Percentiles rank a stretch among this genome's conserved stretches.
These are phyloP conservation scores for Drosophila grimshawi DNA, from an alignment of 1,140 invertebrate species.

Conservation along the genomic window DNA sequence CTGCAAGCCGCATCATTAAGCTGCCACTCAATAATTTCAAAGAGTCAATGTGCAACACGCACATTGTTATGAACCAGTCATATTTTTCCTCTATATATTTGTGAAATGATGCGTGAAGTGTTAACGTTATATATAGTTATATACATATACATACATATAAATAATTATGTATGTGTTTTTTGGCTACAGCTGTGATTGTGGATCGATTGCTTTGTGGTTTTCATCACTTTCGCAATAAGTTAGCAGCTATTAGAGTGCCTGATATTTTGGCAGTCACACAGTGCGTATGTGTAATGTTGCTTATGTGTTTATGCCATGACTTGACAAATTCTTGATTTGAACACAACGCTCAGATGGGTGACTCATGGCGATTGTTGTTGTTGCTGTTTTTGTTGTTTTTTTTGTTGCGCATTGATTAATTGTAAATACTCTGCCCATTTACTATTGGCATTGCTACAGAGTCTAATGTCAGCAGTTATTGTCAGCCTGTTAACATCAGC, in stretches of 20 bases:
- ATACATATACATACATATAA: too few species aligned
- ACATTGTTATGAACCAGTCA: conserved; percentile 5
- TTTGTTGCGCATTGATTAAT: conserved; percentile 59
- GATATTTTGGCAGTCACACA: conserved; percentile 40
- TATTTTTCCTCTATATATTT: conserved; percentile 7
- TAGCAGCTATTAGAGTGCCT: conserved; percentile 16
- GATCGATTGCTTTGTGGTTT: conserved; percentile 37
- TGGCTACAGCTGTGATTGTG: conserved; percentile 22
- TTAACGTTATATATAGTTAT: conserved; percentile 29
- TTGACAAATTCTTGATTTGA: conserved; percentile 33
- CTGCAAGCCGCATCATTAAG: not conserved
- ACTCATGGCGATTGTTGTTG: conserved; percentile 31
- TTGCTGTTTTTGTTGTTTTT: not conserved
- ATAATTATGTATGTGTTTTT: conserved; percentile 20
- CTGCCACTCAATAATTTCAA: not conserved
- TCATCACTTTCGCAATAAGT: conserved; percentile 25
- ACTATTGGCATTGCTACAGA: conserved; percentile 20
- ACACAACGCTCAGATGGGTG: conserved; percentile 7
- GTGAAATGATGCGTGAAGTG: conserved; percentile 41
- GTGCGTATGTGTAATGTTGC: conserved; percentile 41
- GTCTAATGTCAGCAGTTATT: conserved; percentile 34
- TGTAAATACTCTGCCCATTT: conserved; percentile 35
- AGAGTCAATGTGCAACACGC: not conserved
- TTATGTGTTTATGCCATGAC: conserved; percentile 19
- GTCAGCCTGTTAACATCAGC: conserved; percentile 46